Evolutionary conservation across 2,113 vertebrate species (phyloP).

Genomic region (Poeciliopsis prolifica): DNA sequence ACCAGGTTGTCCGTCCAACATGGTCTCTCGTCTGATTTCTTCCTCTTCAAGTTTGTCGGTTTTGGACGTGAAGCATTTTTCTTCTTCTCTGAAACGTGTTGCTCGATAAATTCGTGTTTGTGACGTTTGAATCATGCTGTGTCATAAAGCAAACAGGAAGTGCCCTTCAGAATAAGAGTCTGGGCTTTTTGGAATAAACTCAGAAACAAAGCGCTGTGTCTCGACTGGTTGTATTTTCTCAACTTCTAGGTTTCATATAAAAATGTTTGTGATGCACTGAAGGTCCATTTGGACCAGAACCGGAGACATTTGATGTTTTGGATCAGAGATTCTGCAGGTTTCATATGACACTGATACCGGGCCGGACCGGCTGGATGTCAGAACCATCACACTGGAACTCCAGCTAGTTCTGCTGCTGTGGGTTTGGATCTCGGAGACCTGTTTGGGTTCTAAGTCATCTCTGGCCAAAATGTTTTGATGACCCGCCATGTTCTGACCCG

Average conservation of each 20-base stretch:
- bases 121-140: neutral
- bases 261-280: too few species aligned
- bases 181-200: neutral
- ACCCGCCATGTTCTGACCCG: neutral
- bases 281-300: too few species aligned
- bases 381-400: too few species aligned
- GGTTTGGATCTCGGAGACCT: neutral
- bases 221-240: neutral
- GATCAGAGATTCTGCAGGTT: too few species aligned
- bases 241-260: too few species aligned
- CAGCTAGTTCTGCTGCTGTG: neutral
- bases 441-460: neutral
- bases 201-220: neutral
- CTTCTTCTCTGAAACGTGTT: neutral
- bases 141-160: neutral
- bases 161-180: neutral
- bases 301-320: too few species aligned
- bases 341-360: neutral
- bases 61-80: neutral
- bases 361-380: neutral
- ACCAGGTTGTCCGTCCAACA: too few species aligned
- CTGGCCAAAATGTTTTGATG: too few species aligned
- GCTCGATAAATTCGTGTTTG: neutral
- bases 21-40: neutral
- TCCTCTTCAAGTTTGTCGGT: neutral